phyloP scores from a whole-genome alignment of 2,888 invertebrate species.

The Machimus rusticus region DNA sequence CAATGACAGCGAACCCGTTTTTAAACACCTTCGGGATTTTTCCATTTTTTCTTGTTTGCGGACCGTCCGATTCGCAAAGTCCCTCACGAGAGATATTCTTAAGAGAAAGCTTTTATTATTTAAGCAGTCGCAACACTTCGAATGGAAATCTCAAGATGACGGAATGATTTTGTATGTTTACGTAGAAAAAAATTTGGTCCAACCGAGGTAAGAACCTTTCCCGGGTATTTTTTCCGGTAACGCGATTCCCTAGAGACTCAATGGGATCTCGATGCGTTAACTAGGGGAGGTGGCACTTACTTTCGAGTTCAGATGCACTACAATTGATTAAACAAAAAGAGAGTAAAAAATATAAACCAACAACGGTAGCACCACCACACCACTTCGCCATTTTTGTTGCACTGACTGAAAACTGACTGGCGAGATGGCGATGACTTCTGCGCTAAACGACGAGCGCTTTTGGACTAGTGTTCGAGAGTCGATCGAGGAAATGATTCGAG shows the following conservation, averaged over 20 bases:
- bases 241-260: neutral
- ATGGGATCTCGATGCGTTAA: neutral
- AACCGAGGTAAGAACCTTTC: neutral
- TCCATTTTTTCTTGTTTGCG: conserved; percentile 19
- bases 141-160: neutral
- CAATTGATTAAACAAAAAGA: conserved; percentile 34
- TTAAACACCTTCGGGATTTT: conserved; percentile 24
- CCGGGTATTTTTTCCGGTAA: neutral
- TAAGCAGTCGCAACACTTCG: neutral
- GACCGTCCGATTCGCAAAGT: neutral
- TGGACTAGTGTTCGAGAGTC: neutral
- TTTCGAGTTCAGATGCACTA: conserved; percentile 39
- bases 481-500: neutral
- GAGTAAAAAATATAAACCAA: conserved; percentile 49
- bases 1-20: conserved; percentile 20
- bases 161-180: neutral
- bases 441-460: neutral
- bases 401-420: conserved; percentile 47
- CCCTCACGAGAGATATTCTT: neutral
- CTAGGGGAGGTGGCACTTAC: conserved; percentile 33
- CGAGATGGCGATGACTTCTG: neutral
- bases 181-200: neutral
- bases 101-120: neutral
- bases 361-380: conserved; percentile 51
- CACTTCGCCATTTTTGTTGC: conserved; percentile 55